These are phyloP conservation scores for Prochilodus magdalenae DNA, from an alignment of 2,113 vertebrate genomes.

Conservation along the genomic window DNA sequence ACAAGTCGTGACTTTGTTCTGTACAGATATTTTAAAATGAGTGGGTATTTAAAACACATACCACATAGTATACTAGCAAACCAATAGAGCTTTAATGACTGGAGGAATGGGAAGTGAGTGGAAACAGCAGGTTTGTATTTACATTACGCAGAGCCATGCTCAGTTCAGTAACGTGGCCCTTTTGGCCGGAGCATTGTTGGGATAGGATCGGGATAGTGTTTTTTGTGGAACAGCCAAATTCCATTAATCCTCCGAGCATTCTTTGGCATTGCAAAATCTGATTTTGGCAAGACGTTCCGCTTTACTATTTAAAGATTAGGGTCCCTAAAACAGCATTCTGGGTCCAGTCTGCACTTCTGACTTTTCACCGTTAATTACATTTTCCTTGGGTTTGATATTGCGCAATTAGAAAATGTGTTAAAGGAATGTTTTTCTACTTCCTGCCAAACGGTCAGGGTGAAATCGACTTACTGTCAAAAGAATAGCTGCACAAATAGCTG, in stretches of 20 bases:
- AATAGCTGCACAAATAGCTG: too few species aligned
- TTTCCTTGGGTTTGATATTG: too few species aligned
- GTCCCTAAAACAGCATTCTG: too few species aligned
- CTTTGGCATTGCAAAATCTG: background rate
- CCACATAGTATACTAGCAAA: background rate
- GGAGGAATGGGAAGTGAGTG: background rate
- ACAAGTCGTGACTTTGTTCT: background rate
- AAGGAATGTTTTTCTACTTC: too few species aligned
- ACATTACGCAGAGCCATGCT: background rate
- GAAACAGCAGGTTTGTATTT: background rate
- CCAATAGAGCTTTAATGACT: background rate
- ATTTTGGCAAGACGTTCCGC: too few species aligned
- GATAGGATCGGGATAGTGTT: background rate
- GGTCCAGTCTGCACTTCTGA: too few species aligned
- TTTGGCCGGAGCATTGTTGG: background rate
- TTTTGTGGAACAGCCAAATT: background rate
- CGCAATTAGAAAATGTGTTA: too few species aligned
- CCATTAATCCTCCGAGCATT: background rate
- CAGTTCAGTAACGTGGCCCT: background rate
- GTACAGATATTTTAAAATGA: background rate
- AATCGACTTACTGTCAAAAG: too few species aligned
- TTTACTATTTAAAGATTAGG: too few species aligned
- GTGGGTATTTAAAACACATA: background rate
- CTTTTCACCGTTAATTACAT: too few species aligned
- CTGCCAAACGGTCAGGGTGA: too few species aligned